These are phyloP conservation scores for Augiades crinisus DNA, from an alignment of 2,888 invertebrate genomes.

Conservation along the genomic window DNA sequence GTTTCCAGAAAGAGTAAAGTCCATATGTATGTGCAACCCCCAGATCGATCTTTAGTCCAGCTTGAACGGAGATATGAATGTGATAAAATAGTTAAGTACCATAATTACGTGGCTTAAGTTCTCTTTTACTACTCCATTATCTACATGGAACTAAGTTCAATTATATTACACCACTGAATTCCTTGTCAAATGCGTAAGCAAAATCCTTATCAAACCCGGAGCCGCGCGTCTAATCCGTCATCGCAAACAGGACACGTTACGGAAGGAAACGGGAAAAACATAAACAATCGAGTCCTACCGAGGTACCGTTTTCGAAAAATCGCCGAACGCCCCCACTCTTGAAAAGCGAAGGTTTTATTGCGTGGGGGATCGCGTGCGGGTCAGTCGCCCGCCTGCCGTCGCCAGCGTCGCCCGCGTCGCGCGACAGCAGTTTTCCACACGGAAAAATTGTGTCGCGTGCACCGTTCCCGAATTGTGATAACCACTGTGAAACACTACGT, in stretches of 20 bases:
- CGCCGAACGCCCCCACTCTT: conserved; percentile 58
- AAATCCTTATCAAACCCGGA: no score
- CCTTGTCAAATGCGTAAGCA: neutral
- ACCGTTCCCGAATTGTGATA: conserved; percentile 28
- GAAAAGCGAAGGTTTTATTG: conserved; percentile 70
- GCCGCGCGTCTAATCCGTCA: no score
- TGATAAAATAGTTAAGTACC: no score
- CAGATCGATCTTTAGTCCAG: no score
- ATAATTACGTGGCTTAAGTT: no score
- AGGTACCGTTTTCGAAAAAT: conserved; percentile 38
- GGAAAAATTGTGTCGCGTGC: conserved; percentile 77
- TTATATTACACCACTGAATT: no score
- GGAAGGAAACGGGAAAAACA: conserved; percentile 1
- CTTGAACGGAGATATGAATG: no score
- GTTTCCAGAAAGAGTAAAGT: no score
- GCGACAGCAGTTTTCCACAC: conserved; percentile 70
- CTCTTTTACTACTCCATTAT: no score
- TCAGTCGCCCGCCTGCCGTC: conserved; percentile 69
- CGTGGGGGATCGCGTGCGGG: conserved; percentile 52
- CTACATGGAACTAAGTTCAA: no score
- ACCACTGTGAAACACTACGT: conserved; percentile 28
- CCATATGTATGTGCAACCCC: no score
- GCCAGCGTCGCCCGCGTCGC: conserved; percentile 62
- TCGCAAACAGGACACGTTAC: no score
- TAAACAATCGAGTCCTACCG: neutral